These are phyloP conservation scores for Pheosia gnoma DNA, from an alignment of 2,888 invertebrate genomes.

Conservation along the genomic window DNA sequence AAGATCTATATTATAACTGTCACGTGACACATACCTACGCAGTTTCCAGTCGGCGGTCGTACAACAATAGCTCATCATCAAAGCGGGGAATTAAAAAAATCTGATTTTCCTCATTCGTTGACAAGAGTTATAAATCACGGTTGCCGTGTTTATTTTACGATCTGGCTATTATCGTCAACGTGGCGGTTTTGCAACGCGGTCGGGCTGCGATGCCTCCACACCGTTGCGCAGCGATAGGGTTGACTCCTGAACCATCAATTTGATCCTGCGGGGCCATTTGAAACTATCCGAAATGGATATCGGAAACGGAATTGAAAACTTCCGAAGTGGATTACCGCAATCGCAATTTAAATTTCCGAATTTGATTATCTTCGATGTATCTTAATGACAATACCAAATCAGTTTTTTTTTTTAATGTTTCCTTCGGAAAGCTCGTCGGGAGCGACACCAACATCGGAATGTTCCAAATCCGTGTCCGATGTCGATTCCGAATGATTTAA, in stretches of 20 bases:
- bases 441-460: no score
- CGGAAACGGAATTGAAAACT: no score
- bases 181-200: constrained; percentile 75
- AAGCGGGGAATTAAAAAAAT: constrained; percentile 68
- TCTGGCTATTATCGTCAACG: constrained; percentile 78
- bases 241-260: constrained; percentile 9
- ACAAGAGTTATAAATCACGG: constrained; percentile 75
- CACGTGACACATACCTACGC: constrained; percentile 23
- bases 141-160: constrained; percentile 78
- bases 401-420: no score
- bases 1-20: constrained; percentile 9
- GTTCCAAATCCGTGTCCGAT: no score
- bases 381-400: no score
- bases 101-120: constrained; percentile 71
- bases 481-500: no score
- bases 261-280: no score
- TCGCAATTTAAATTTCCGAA: no score
- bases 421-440: no score
- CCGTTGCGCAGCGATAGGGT: constrained; percentile 48
- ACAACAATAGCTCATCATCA: constrained; percentile 72
- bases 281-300: no score
- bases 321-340: no score
- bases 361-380: no score
- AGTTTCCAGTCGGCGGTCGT: constrained; percentile 31
- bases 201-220: constrained; percentile 49